Evolutionary conservation across 2,888 invertebrate species (phyloP), one percentile per base, ranked within the genome.

Genomic region (Dicyrtoma fusca): DNA sequence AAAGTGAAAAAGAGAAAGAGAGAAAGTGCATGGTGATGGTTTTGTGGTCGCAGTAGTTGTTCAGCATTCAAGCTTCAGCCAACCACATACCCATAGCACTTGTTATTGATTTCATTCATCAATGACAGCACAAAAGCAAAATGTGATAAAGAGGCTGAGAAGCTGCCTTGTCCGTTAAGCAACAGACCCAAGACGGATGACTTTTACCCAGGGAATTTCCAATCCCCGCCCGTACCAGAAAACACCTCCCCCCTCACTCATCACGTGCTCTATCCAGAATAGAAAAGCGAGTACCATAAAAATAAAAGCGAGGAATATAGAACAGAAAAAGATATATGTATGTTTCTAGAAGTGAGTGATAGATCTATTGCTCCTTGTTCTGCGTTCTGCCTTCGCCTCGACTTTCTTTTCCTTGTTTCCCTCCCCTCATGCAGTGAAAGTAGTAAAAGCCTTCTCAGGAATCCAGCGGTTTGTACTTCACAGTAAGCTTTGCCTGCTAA

Each of bases 61-160:
- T 63, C 47, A 49, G 19, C 44, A 26, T 47, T 25, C 47, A 47
- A 51, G 65, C 13, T 34, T 49, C 53, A 34, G 42, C 26, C 44
- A 59, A 25, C 23, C 25, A 65, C 26, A 51, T 51, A 42, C 57
- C 47, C 47, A 34, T 49, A 57, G 61, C 44, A 63, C 64, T 70
- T 73, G 64, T 68, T 74, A 74, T 74, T 74, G 74, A 74, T 74
- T 70, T 66, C 73, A 74, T 74, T 74, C 70, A 74, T 74, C 74
- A 74, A 69, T 71, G 74, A 71, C 71, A 68, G 69, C 49, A 69
- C 53, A 63, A 68, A 62, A 66, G 59, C 26, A 57, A 64, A 70
- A 61, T 66, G 69, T 49, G 63, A 68, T 63, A 71, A 64, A 68
- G 65, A 65, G 63, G 63, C 49, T 34, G 62, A 61, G 59, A 69